Evolutionary conservation across 2,888 invertebrate genomes (phyloP).

Genomic region (Cremastinae sp.): DNA sequence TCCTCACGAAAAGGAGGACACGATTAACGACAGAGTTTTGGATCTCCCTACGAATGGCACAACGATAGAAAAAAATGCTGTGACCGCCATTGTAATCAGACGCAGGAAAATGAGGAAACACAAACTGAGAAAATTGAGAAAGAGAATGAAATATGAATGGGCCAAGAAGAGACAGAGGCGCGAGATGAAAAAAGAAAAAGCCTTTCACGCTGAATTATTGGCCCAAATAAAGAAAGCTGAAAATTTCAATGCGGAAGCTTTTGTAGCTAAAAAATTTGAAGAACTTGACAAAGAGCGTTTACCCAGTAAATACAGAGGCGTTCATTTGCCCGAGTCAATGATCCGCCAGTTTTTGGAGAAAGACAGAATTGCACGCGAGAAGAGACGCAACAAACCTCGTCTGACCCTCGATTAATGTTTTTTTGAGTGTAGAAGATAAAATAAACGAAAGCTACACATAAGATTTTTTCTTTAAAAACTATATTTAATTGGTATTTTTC

Average conservation of each 20-base stretch:
- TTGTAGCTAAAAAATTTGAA: conserved; percentile 85
- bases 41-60: conserved; percentile 80
- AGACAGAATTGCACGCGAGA: conserved; percentile 79
- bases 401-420: conserved; percentile 45
- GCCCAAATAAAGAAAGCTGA: conserved; percentile 87
- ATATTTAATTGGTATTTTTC: conserved; percentile 22
- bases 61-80: conserved; percentile 86
- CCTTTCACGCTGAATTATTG: conserved; percentile 87
- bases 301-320: conserved; percentile 83
- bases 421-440: conserved; percentile 7
- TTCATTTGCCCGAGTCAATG: conserved; percentile 85
- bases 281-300: conserved; percentile 84
- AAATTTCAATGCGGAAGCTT: conserved; percentile 87
- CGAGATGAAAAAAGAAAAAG: conserved; percentile 88
- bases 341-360: conserved; percentile 86
- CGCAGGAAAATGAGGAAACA: conserved; percentile 93
- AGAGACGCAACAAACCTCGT: conserved; percentile 60
- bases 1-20: conserved; percentile 71
- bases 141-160: conserved; percentile 89
- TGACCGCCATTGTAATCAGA: conserved; percentile 88
- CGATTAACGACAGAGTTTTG: conserved; percentile 80
- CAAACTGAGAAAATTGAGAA: conserved; percentile 89
- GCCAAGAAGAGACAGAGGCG: conserved; percentile 86
- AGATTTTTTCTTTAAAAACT: conserved; percentile 1
- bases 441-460: conserved; percentile 12